Evolutionary conservation across 2,797 vertebrate genomes (phyloP).

Genomic region (Pyrocephalus nanus): DNA sequence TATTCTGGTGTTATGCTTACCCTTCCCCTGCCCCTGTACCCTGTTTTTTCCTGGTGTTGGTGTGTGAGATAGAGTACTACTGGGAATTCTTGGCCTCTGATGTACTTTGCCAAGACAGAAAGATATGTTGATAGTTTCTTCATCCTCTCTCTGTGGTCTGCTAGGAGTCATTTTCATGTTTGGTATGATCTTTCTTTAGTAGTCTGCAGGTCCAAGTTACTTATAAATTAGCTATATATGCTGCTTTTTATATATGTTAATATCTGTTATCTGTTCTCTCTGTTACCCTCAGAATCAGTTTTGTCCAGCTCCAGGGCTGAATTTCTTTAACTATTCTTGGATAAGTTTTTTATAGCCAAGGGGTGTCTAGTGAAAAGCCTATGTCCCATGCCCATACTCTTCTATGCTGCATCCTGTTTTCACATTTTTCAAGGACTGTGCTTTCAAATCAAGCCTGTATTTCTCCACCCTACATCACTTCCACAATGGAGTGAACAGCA

Average conservation of each 20-base stretch:
- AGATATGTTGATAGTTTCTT: no score
- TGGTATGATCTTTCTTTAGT: background rate
- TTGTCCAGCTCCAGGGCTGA: background rate
- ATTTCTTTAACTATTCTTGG: background rate
- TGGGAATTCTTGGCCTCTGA: background rate
- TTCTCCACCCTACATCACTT: background rate
- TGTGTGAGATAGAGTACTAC: rapidly evolving
- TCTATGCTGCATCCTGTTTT: background rate
- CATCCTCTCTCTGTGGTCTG: background rate
- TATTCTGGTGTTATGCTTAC: background rate
- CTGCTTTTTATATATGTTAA: background rate
- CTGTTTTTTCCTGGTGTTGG: background rate
- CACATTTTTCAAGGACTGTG: background rate
- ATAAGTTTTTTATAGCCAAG: background rate
- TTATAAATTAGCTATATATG: background rate
- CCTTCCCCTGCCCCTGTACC: background rate
- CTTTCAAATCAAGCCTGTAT: background rate
- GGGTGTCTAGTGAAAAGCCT: background rate
- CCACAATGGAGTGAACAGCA: background rate
- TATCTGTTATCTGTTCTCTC: background rate
- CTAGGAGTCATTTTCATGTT: background rate
- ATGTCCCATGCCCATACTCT: rapidly evolving
- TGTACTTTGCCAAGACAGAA: background rate
- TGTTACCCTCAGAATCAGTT: background rate
- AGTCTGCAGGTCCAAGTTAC: background rate